Conservation (phyloP, 2,797 vertebrate species). For the Channallabes apus region DNA sequence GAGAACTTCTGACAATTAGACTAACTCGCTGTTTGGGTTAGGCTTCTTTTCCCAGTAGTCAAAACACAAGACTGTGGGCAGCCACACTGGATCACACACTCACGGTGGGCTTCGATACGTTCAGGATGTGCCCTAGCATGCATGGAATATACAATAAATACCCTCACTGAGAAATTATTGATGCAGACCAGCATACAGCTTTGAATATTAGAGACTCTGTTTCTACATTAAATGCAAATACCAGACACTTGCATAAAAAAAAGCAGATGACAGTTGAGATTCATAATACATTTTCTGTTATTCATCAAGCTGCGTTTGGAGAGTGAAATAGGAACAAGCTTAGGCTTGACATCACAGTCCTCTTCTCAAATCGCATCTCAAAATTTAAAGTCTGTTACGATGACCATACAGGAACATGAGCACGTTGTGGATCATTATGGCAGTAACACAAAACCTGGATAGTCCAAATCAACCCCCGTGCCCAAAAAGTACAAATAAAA, state of each 20-base stretch:
- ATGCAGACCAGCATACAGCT: background rate
- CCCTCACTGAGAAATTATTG: background rate
- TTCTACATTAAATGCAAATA: background rate
- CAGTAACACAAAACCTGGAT: background rate
- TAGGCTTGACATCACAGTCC: background rate
- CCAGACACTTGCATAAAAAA: background rate
- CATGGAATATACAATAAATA: background rate
- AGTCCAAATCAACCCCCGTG: background rate
- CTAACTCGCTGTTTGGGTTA: background rate
- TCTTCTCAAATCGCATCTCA: background rate
- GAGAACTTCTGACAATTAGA: background rate
- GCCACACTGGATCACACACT: background rate
- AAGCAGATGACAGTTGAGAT: background rate
- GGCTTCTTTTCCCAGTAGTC: background rate
- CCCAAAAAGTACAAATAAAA: too few relatives aligned
- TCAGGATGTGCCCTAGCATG: background rate
- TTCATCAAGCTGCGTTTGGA: background rate
- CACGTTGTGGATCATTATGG: background rate
- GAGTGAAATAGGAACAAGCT: background rate
- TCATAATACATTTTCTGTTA: background rate
- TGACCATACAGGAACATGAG: background rate
- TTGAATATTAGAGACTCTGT: background rate
- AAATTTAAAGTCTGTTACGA: background rate
- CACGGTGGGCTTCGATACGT: background rate
- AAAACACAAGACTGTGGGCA: background rate